phyloP scores from a whole-genome alignment of 2,888 invertebrate genomes.

The Podotricha telesiphe region DNA sequence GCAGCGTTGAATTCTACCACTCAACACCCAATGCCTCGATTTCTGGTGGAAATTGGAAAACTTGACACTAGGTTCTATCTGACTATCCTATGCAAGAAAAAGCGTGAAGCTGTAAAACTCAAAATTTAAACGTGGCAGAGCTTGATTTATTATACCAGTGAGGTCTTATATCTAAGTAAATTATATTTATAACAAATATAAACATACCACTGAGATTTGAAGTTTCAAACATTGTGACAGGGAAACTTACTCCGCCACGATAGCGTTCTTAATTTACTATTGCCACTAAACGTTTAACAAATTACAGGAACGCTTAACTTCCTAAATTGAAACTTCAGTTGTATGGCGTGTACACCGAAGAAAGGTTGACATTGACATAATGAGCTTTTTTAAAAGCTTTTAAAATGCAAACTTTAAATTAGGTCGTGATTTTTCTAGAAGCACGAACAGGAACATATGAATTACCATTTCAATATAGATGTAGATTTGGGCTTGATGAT shows the following conservation, averaged over 20 bases:
- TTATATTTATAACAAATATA: too few relatives aligned
- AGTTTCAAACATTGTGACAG: neutral
- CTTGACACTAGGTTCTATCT: too few relatives aligned
- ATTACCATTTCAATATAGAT: slow-evolving; percentile 21
- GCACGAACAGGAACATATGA: neutral
- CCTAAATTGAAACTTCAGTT: slow-evolving; percentile 12
- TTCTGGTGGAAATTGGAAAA: too few relatives aligned
- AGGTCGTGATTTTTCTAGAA: slow-evolving; percentile 14
- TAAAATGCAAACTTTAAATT: slow-evolving; percentile 18
- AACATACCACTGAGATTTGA: neutral
- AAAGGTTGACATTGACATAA: slow-evolving; percentile 13
- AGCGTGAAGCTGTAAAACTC: too few relatives aligned
- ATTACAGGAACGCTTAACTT: neutral
- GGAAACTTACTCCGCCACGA: neutral
- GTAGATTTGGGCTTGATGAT: slow-evolving; percentile 11
- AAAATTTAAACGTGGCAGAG: too few relatives aligned
- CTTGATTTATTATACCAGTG: too few relatives aligned
- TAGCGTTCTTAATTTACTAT: slow-evolving; percentile 1
- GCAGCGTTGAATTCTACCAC: too few relatives aligned
- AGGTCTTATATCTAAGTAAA: too few relatives aligned
- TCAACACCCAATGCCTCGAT: too few relatives aligned
- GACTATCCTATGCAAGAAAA: too few relatives aligned
- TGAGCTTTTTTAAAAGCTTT: slow-evolving; percentile 6
- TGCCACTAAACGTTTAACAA: slow-evolving; percentile 1
- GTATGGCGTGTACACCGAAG: slow-evolving; percentile 1